Conservation (phyloP, 2,113 vertebrate genomes). For the Rhombomys opimus region DNA sequence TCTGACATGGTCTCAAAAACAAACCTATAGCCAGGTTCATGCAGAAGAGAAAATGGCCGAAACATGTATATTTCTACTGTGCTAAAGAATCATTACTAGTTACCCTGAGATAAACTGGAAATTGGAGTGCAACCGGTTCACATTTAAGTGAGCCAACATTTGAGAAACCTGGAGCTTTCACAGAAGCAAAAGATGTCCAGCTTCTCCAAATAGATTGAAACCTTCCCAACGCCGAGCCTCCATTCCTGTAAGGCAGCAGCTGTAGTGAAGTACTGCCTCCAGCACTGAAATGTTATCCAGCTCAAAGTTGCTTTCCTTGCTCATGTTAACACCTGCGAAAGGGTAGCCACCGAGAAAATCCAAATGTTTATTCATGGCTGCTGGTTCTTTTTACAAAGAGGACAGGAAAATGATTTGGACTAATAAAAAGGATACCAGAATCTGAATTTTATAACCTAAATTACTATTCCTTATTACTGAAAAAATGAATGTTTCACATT, state of each 20-base stretch:
- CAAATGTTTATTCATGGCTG: conserved; percentile 8
- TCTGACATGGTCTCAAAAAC: background rate
- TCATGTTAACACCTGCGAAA: background rate
- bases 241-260: background rate
- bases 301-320: background rate
- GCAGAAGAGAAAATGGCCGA: background rate
- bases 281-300: background rate
- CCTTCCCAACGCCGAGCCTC: background rate
- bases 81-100: background rate
- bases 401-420: conserved; percentile 18
- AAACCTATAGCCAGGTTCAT: conserved; percentile 10
- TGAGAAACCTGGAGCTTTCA: conserved; percentile 37
- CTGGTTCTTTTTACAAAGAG: conserved; percentile 32
- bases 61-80: background rate
- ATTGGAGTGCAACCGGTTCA: background rate
- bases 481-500: conserved; percentile 34
- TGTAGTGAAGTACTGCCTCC: background rate
- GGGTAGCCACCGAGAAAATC: conserved; percentile 21
- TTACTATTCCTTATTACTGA: conserved; percentile 30
- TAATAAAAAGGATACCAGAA: conserved; percentile 21
- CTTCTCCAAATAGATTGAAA: conserved; percentile 19
- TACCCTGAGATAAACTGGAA: conserved; percentile 34
- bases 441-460: conserved; percentile 37
- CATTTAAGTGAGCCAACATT: background rate
- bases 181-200: conserved; percentile 8